phyloP scores from a whole-genome alignment of 2,888 invertebrate species.

The Drosophila macrospina region DNA sequence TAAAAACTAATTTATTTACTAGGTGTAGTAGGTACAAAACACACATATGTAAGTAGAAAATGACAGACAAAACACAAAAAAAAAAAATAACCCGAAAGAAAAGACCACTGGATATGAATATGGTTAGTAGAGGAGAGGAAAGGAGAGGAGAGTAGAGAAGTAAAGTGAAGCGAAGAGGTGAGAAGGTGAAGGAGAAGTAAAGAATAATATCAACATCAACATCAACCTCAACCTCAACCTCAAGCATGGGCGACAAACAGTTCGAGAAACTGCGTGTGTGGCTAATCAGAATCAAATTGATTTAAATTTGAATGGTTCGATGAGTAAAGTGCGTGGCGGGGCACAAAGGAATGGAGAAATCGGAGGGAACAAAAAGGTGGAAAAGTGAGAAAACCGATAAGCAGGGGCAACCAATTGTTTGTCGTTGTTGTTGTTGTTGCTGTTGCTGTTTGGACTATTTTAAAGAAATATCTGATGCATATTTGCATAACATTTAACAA shows the following conservation, averaged over 20 bases:
- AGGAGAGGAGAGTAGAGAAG: background rate
- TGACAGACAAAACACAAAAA: constrained; percentile 29
- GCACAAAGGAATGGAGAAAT: background rate
- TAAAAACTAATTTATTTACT: constrained; percentile 81
- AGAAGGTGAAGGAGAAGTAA: background rate
- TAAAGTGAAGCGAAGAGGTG: background rate
- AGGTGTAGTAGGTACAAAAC: constrained; percentile 75
- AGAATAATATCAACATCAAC: constrained; percentile 20
- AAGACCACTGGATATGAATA: no score
- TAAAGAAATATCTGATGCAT: constrained; percentile 26
- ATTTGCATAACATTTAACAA: constrained; percentile 50
- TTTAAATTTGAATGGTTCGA: constrained; percentile 79
- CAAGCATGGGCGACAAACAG: constrained; percentile 51
- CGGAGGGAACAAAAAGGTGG: constrained; percentile 13
- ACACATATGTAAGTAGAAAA: constrained; percentile 43
- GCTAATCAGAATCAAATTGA: constrained; percentile 83
- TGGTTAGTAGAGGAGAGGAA: background rate
- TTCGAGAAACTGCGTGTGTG: constrained; percentile 75
- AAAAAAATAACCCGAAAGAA: background rate
- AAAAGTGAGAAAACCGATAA: constrained; percentile 62
- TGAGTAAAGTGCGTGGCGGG: constrained; percentile 61
- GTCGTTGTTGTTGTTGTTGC: background rate
- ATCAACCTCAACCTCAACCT: constrained; percentile 14
- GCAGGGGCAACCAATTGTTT: constrained; percentile 44
- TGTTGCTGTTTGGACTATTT: constrained; percentile 15